A percentile compares a stretch with the other conserved stretches of the same genome.
These are phyloP conservation scores for Taphrorychus bicolor DNA, from an alignment of 2,888 invertebrate genomes.

Conservation along the genomic window DNA sequence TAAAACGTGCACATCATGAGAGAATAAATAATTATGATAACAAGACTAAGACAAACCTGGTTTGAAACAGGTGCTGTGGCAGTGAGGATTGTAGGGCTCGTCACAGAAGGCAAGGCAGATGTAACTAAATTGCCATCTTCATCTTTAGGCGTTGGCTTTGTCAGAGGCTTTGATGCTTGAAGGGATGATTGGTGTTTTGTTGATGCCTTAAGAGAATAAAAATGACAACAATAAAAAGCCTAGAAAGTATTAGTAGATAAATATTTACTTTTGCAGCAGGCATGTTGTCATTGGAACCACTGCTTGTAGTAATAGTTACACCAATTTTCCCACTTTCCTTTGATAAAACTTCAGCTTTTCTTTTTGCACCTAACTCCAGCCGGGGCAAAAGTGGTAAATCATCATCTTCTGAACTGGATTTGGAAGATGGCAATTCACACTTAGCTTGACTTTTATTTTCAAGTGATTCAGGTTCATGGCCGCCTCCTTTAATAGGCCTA, in stretches of 20 bases:
- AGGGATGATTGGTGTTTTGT: slow-evolving; percentile 41
- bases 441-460: too few relatives aligned
- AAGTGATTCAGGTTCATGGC: slow-evolving; percentile 42
- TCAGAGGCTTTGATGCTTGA: slow-evolving; percentile 31
- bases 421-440: slow-evolving; percentile 64
- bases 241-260: not conserved
- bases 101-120: slow-evolving; percentile 51
- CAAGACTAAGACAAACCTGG: slow-evolving; percentile 22
- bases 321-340: slow-evolving; percentile 91
- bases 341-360: slow-evolving; percentile 85
- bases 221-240: not conserved
- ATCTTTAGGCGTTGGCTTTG: slow-evolving; percentile 10
- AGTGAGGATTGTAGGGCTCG: slow-evolving; percentile 55
- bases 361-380: slow-evolving; percentile 65
- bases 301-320: slow-evolving; percentile 83
- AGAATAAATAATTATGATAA: slow-evolving; percentile 8
- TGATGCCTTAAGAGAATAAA: slow-evolving; percentile 36
- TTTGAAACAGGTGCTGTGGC: slow-evolving; percentile 57
- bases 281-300: slow-evolving; percentile 62
- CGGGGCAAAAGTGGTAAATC: slow-evolving; percentile 65
- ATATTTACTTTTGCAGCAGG: slow-evolving; percentile 60
- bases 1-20: too few relatives aligned
- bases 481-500: too few relatives aligned
- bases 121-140: slow-evolving; percentile 32
- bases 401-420: slow-evolving; percentile 66